Conservation (phyloP, 2,797 vertebrate species). For the Enteromius unitaeniatus region DNA sequence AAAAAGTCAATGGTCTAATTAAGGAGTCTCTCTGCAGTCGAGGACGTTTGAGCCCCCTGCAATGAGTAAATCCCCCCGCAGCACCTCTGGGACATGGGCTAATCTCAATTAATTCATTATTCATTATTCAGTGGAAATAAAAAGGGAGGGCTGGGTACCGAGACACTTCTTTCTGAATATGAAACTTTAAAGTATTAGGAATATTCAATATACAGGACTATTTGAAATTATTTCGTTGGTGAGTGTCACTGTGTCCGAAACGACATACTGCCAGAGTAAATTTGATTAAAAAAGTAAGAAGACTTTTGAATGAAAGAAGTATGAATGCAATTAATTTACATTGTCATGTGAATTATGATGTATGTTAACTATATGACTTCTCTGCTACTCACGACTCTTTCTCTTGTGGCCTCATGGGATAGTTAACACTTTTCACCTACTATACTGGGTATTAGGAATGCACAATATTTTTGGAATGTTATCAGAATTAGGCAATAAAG, state of each 20-base stretch:
- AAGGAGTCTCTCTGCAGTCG: slow-evolving; percentile 62
- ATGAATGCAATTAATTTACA: background rate
- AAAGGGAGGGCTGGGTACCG: slow-evolving; percentile 63
- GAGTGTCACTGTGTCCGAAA: background rate
- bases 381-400: background rate
- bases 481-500: too few species aligned
- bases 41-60: slow-evolving; percentile 65
- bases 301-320: too few species aligned
- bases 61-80: slow-evolving; percentile 63
- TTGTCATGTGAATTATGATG: background rate
- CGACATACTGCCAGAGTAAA: background rate
- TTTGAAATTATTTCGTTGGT: background rate
- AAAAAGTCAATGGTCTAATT: slow-evolving; percentile 65
- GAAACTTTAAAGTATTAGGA: background rate
- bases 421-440: background rate
- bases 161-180: slow-evolving; percentile 2
- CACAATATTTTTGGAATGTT: too few species aligned
- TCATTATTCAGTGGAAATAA: slow-evolving; percentile 78
- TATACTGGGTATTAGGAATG: too few species aligned
- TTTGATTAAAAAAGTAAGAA: background rate
- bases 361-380: background rate
- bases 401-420: background rate
- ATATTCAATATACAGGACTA: background rate
- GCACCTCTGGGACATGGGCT: slow-evolving; percentile 35
- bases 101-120: slow-evolving; percentile 74